Evolutionary conservation across 2,113 vertebrate genomes (phyloP), one percentile per base, ranked within the genome.

Genomic region (Puntigrus tetrazona): DNA sequence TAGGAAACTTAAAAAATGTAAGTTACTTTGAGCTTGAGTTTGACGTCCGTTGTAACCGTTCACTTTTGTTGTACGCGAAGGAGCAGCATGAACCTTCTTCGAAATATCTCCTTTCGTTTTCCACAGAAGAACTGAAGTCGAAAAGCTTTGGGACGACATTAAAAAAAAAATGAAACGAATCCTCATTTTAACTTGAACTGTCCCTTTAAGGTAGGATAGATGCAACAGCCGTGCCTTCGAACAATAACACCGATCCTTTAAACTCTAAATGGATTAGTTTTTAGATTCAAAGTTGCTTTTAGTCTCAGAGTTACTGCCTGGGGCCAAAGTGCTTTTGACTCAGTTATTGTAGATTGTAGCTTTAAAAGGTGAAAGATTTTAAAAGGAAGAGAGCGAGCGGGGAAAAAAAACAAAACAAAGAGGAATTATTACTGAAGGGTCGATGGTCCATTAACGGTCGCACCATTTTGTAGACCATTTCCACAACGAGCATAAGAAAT

Each of bases 281-380:
- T 82, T 52, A 36, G 43, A 82, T 70, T 70, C 65, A 50, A 22
- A 36, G 80, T 70, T 70, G 78, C 78, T 80, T 80, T 80, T 80
- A 80, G 77, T 61, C 77, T 81, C 57, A 10, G 61, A 81, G 41
- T 81, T 70, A 25, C 80, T 34, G 80, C 80, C 80, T 38, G 31
- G 47, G 45, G 80, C 65, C 80, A 82, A 82, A 82, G 80, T 82
- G 80, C 65, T 70, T 82, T 69, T 52, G 80, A 82, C 80, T 45
- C 38, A n/a, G 78, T 81, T 82, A 70, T 82, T 70, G 80, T 82
- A 52, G 45, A 82, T 82, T 82, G 65, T 70, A 82, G 65, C 45
- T 82, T 82, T 70, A 82, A 82, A 82, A 82, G 80, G 80, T 82
- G 80, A 82, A 72, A 70, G 80, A 70, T 82, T 82, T 82, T 70